Evolutionary conservation across 2,888 invertebrate species (phyloP).

Genomic region (Phoronis australis): DNA sequence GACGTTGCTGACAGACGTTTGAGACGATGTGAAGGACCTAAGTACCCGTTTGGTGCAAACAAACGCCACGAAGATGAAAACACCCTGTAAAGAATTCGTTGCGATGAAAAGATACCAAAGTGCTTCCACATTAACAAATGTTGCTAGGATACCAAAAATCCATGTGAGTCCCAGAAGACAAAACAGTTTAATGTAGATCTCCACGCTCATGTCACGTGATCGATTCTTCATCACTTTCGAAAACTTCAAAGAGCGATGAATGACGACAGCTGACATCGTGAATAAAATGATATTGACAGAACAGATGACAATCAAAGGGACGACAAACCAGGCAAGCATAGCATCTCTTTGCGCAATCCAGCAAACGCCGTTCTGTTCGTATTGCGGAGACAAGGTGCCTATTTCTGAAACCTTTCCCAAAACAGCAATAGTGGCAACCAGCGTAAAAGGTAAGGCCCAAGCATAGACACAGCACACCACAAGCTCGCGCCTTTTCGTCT

Average conservation of each 20-base stretch:
- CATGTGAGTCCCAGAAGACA: slow-evolving; percentile 56
- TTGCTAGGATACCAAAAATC: slow-evolving; percentile 52
- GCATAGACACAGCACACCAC: slow-evolving; percentile 47
- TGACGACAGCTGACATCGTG: slow-evolving; percentile 58
- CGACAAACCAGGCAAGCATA: slow-evolving; percentile 58
- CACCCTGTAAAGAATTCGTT: slow-evolving; percentile 58
- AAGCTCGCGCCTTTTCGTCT: too few relatives aligned
- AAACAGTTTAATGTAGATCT: slow-evolving; percentile 35
- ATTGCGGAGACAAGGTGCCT: slow-evolving; percentile 44
- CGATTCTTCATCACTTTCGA: not conserved
- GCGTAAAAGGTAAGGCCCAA: slow-evolving; percentile 48
- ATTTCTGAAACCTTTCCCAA: slow-evolving; percentile 55
- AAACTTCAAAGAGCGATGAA: slow-evolving; percentile 35
- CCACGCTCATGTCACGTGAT: slow-evolving; percentile 8
- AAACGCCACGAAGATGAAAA: slow-evolving; percentile 55
- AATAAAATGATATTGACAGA: slow-evolving; percentile 56
- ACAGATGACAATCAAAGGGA: slow-evolving; percentile 56
- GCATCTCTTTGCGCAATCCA: slow-evolving; percentile 59
- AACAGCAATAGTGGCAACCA: slow-evolving; percentile 43
- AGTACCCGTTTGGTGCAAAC: slow-evolving; percentile 35
- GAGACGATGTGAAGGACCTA: too few relatives aligned
- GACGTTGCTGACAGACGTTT: too few relatives aligned
- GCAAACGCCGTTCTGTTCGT: slow-evolving; percentile 55
- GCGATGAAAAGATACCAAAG: slow-evolving; percentile 55
- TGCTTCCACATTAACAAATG: slow-evolving; percentile 32